phyloP scores from a whole-genome alignment of 2,888 invertebrate genomes.

The Allophyes oxyacanthae region DNA sequence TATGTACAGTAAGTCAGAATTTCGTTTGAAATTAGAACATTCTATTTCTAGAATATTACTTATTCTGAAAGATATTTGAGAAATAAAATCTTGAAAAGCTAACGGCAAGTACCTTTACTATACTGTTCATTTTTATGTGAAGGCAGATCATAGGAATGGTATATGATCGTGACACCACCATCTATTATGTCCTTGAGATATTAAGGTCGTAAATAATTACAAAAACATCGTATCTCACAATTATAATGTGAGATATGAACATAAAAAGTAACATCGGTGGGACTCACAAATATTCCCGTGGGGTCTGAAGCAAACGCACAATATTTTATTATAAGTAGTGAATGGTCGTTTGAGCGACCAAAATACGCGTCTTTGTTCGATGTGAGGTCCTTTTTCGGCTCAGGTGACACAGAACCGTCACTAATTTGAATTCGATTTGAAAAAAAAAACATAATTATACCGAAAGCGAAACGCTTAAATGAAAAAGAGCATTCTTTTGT shows the following conservation, averaged over 20 bases:
- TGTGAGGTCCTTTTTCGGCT: conserved; percentile 84
- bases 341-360: conserved; percentile 78
- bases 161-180: conserved; percentile 33
- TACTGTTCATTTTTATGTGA: conserved; percentile 13
- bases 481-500: conserved; percentile 72
- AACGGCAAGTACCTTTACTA: neutral
- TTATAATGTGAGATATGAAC: conserved; percentile 73
- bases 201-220: conserved; percentile 78
- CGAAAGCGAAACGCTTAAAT: conserved; percentile 75
- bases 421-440: conserved; percentile 77
- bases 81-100: too few species aligned
- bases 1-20: conserved; percentile 14
- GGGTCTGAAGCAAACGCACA: conserved; percentile 73
- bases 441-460: conserved; percentile 70
- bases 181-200: conserved; percentile 63
- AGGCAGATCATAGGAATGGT: conserved; percentile 27
- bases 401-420: conserved; percentile 85
- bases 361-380: conserved; percentile 81
- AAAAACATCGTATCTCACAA: conserved; percentile 76
- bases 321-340: conserved; percentile 82
- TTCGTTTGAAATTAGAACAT: conserved; percentile 18
- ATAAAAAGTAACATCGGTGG: conserved; percentile 72
- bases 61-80: too few species aligned
- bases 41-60: neutral
- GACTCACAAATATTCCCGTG: conserved; percentile 75